Base-by-base conservation (phyloP, 2,888 invertebrate species). In the Hoplodrina ambigua region DNA sequence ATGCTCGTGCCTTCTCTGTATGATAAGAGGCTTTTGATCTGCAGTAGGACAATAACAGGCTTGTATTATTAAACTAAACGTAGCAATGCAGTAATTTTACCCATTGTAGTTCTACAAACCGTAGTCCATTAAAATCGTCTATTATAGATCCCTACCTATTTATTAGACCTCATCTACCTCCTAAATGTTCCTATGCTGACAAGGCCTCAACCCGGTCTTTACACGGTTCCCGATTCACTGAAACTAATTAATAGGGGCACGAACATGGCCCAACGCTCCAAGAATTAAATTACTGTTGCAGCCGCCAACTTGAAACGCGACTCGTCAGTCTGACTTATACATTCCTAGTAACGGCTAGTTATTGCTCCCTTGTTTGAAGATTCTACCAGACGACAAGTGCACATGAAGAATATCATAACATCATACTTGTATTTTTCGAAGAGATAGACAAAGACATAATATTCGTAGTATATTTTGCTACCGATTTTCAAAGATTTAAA, bases 181-280 rank as follows among this genome's bases (percentile, higher is more conserved):
- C 62, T 71, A 60, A 65, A 77, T 66, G 62, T 69, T 5, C 55
- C 62, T 8, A 7, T 49, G 58, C 61, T 50, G 56, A 80, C 77
- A 76, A 61, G 60, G 60, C 50, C 44, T 37, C 44, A 10, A 78
- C 25, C 41, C 71, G 30, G 72, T 81, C 72, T 66, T 77, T 81
- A 81, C 66, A 60, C 53, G 65, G 72, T 17, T 50, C 52, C 55
- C 41, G 66, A 77, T 60, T 71, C 60, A 41, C 50, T 59, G 72
- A 53, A 72, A 66, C 81, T 66, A 78, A 78, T 78, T 78, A 78
- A 81, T 81, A 63, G 78, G 66, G 78, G 56, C 54, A 54, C 60
- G 41, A 67, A 82, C 62, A 72, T 6, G 80, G 75, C 59, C 56
- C 56, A 66, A 19, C 13, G 49, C 33, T 60, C 63, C 44, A 25